These are phyloP conservation scores for Andrena minutula DNA, from an alignment of 2,888 invertebrate genomes.

Conservation along the genomic window DNA sequence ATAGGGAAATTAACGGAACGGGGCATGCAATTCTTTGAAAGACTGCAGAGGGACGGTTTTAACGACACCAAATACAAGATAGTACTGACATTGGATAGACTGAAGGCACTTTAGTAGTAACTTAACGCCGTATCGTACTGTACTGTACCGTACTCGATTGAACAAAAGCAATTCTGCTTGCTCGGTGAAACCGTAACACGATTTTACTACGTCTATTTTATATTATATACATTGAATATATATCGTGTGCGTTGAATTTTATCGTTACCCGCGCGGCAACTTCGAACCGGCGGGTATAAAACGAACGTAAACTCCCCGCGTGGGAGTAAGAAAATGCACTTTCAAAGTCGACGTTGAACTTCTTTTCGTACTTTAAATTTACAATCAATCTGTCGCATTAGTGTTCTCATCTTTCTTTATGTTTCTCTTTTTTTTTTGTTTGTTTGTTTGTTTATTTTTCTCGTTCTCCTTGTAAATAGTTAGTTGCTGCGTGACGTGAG, in stretches of 20 bases:
- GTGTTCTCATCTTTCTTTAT: too few species aligned
- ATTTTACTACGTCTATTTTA: conserved; percentile 39
- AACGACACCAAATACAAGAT: conserved; percentile 86
- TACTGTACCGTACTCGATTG: conserved; percentile 73
- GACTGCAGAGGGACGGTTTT: conserved; percentile 84
- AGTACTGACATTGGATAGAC: conserved; percentile 85
- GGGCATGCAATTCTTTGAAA: conserved; percentile 81
- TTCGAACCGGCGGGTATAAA: conserved; percentile 21
- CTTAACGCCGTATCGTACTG: conserved; percentile 83
- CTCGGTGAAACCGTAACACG: conserved; percentile 40
- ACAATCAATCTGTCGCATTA: background rate
- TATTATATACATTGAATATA: conserved; percentile 42
- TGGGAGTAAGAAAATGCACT: background rate
- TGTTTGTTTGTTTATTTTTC: background rate
- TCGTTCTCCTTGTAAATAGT: conserved; percentile 34
- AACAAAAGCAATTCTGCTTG: conserved; percentile 49
- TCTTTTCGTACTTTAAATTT: conserved; percentile 24
- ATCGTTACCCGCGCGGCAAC: background rate
- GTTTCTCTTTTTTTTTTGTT: background rate
- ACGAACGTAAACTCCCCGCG: conserved; percentile 1
- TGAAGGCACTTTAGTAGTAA: conserved; percentile 85
- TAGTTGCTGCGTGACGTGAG: conserved; percentile 39
- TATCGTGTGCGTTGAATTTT: conserved; percentile 27
- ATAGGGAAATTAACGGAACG: conserved; percentile 67
- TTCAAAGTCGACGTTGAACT: background rate